Base-by-base conservation (phyloP, 2,113 vertebrate genomes). In the Nyctibius bracteatus region DNA sequence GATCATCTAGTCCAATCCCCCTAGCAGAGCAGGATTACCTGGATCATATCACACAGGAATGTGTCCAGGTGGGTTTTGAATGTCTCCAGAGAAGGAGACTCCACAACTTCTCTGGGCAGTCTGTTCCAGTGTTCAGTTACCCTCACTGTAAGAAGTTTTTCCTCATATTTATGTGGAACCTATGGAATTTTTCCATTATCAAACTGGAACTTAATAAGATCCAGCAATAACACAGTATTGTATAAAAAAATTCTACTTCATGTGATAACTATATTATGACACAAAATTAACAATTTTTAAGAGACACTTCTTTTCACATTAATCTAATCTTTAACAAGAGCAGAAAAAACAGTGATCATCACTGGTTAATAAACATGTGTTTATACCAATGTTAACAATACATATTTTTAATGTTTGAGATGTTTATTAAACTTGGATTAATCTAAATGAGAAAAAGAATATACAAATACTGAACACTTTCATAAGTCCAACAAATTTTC, bases 331-430 rank as follows among this genome's bases (percentile, higher is more conserved):
- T 54, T 55, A 65, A 68, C 22, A 44, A 55, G 1, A 67, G n/a
- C 6, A 3, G 5, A 28, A 80, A 39, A 55, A 28, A 7, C 0
- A 1, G 0, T 24, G 7, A 35, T 49, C 18, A 35, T 49, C 18
- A n/a, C 6, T 59, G 6, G 8, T 10, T 16, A 55, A 66, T 57
- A 51, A 43, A 41, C n/a, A 44, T 24, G 7, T 31, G 12, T 61
- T 74, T 79, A 27, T 21, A 39, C 3, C 27, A 30, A 21, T 30
- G 9, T 30, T 80, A 23, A 33, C 3, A 52, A 33, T 22, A 58
- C 7, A 12, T 5, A 22, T 59, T 65, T 81, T 68, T 43, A 59
- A 13, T 39, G 4, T 55, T 23, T 61, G 23, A 81, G 23, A n/a
- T 68, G 1, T 47, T 91, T 71, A 47, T 86, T 71, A 47, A 54